phyloP scores from a whole-genome alignment of 2,797 vertebrate genomes.

The Mormyrops boulengeri region DNA sequence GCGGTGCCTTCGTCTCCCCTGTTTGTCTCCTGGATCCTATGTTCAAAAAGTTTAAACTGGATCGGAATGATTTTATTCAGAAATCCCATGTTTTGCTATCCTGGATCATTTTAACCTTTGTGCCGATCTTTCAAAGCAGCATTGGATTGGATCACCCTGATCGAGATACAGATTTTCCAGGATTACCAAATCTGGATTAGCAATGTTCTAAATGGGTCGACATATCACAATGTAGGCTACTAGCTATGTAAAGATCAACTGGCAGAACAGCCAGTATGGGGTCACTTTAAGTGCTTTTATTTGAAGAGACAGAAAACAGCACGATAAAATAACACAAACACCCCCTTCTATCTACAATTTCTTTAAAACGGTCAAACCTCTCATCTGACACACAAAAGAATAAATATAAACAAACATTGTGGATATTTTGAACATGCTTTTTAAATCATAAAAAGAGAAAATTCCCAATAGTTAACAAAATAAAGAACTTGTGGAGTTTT shows the following conservation, averaged over 20 bases:
- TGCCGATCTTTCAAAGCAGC: not conserved
- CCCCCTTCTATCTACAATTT: no score
- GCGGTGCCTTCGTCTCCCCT: not conserved
- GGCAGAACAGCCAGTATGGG: not conserved
- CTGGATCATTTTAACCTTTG: no score
- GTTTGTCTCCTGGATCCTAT: not conserved
- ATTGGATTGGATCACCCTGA: not conserved
- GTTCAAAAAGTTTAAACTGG: not conserved
- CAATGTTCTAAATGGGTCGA: not conserved
- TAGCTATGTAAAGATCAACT: not conserved
- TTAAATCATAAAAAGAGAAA: not conserved
- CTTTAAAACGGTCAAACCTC: not conserved
- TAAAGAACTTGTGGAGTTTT: not conserved
- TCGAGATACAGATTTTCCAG: not conserved
- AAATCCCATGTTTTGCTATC: not conserved
- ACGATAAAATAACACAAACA: not conserved
- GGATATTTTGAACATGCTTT: not conserved
- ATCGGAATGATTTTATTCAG: not conserved
- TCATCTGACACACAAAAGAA: not conserved
- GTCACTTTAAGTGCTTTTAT: not conserved
- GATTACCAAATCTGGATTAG: not conserved
- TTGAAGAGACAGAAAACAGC: not conserved
- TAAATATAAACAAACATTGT: not conserved
- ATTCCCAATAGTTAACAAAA: not conserved
- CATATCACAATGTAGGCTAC: not conserved